Conservation (phyloP, 2,113 vertebrate species). For the Nibea coibor region DNA sequence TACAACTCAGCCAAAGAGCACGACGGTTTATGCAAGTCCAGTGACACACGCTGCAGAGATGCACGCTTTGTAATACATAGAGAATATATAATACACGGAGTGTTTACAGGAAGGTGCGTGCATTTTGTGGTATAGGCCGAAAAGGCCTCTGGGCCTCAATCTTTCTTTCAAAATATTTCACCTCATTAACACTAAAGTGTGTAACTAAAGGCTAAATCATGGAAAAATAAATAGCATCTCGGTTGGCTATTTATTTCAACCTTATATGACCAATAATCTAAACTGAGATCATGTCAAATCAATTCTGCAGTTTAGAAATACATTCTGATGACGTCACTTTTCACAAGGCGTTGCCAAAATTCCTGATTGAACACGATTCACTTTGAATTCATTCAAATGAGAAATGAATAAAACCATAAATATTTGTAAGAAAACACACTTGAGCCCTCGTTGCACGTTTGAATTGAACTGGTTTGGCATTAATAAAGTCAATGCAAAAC, state of each 20-base stretch:
- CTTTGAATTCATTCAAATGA: background rate
- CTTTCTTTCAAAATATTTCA: background rate
- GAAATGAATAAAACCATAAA: background rate
- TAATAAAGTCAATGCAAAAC: background rate
- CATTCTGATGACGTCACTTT: background rate
- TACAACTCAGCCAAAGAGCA: slow-evolving; percentile 33
- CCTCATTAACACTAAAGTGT: background rate
- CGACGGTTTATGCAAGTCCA: slow-evolving; percentile 12
- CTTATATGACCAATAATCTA: background rate
- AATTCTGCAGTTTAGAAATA: background rate
- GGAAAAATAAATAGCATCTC: background rate
- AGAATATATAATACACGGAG: background rate
- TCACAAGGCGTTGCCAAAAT: background rate
- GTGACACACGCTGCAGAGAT: background rate
- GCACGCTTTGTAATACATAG: background rate
- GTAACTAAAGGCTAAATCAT: background rate
- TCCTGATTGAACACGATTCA: background rate
- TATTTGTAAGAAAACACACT: background rate
- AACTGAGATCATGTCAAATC: background rate
- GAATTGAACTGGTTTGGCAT: background rate
- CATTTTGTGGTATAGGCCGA: background rate
- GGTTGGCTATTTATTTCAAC: background rate
- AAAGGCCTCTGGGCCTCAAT: slow-evolving; percentile 42
- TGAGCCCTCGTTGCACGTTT: background rate
- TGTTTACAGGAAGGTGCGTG: background rate